phyloP scores from a whole-genome alignment of 2,797 vertebrate species.

The Diplodus sargus region DNA sequence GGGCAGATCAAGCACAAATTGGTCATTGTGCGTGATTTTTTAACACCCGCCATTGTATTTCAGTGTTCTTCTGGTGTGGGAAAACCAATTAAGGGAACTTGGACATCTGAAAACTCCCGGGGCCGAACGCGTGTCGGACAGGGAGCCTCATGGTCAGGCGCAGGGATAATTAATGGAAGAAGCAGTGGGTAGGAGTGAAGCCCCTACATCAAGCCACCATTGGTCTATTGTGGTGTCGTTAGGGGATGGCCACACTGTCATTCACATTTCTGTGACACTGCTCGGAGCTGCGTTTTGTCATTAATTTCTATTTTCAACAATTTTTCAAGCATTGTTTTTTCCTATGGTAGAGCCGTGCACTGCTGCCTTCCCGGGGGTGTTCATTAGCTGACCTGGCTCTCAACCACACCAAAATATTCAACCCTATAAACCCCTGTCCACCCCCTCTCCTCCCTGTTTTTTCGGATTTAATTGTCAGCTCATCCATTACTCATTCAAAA shows the following conservation, averaged over 20 bases:
- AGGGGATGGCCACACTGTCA: slow-evolving; percentile 35
- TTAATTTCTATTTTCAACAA: slow-evolving; percentile 70
- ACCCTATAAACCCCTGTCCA: slow-evolving; percentile 30
- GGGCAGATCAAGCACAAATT: slow-evolving; percentile 75
- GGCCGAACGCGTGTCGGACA: slow-evolving; percentile 51
- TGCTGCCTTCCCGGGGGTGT: slow-evolving; percentile 55
- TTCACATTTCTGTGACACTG: slow-evolving; percentile 47
- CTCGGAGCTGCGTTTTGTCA: slow-evolving; percentile 57
- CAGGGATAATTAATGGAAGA: slow-evolving; percentile 70
- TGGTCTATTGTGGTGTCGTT: slow-evolving; percentile 49
- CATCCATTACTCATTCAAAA: slow-evolving; percentile 76
- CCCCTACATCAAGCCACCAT: slow-evolving; percentile 43
- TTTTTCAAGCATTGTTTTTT: slow-evolving; percentile 50
- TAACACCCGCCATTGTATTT: slow-evolving; percentile 63
- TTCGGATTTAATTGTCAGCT: slow-evolving; percentile 67
- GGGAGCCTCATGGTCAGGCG: slow-evolving; percentile 42
- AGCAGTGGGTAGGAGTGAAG: slow-evolving; percentile 44
- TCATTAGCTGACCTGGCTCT: slow-evolving; percentile 75
- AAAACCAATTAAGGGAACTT: slow-evolving; percentile 78
- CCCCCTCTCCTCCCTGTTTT: slow-evolving; percentile 13
- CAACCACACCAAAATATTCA: slow-evolving; percentile 64
- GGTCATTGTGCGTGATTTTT: slow-evolving; percentile 73
- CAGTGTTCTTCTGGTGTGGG: slow-evolving; percentile 53
- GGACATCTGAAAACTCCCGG: slow-evolving; percentile 63
- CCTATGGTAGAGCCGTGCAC: slow-evolving; percentile 11